These are phyloP conservation scores for Pagetopsis macropterus DNA, from an alignment of 2,797 vertebrate genomes.

Conservation along the genomic window DNA sequence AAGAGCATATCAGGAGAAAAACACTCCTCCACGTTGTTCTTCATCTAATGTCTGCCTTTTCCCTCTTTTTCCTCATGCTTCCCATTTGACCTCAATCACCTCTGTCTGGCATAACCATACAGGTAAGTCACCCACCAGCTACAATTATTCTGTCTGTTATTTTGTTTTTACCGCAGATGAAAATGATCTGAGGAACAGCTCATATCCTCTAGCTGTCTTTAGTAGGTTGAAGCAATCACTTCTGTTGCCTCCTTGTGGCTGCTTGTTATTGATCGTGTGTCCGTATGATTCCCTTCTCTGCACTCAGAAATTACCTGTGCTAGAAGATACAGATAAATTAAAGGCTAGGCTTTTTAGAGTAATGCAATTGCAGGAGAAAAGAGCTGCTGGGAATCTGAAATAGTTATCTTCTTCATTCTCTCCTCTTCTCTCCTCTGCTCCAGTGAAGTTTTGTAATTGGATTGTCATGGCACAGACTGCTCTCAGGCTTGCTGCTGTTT, in stretches of 20 bases:
- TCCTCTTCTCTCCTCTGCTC: conserved; percentile 61
- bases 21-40: conserved; percentile 1
- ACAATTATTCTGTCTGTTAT: conserved; percentile 34
- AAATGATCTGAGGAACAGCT: conserved; percentile 42
- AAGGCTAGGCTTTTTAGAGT: conserved; percentile 56
- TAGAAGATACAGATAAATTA: conserved; percentile 66
- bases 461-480: conserved; percentile 71
- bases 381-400: conserved; percentile 39
- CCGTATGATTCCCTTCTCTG: conserved; percentile 61
- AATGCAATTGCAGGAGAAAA: conserved; percentile 45
- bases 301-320: conserved; percentile 61
- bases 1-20: conserved; percentile 3
- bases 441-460: conserved; percentile 77
- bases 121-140: conserved; percentile 70
- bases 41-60: conserved; percentile 29
- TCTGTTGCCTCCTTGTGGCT: conserved; percentile 63
- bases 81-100: conserved; percentile 39
- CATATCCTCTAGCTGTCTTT: conserved; percentile 58
- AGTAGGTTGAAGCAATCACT: conserved; percentile 64
- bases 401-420: conserved; percentile 20
- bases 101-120: conserved; percentile 32
- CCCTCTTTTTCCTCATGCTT: conserved; percentile 53
- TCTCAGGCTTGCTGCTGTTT: conserved; percentile 67
- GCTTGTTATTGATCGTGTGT: conserved; percentile 63
- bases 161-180: conserved; percentile 47